These are phyloP conservation scores for Vipera ursinii DNA, from an alignment of 2,797 vertebrate species.

Conservation along the genomic window DNA sequence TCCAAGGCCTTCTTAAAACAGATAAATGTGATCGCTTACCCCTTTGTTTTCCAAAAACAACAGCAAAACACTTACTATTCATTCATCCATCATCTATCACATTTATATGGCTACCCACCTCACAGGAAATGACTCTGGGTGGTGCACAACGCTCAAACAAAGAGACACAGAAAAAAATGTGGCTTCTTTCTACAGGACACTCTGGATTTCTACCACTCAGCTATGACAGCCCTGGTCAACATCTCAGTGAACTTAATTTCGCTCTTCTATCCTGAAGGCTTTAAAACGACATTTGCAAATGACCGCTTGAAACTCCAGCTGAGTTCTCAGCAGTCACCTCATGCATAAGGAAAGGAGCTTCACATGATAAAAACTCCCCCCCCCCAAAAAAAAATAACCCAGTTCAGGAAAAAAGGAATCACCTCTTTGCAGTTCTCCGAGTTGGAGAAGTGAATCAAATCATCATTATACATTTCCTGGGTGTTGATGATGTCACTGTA, in stretches of 20 bases:
- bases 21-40: not conserved
- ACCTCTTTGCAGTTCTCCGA: slow-evolving; percentile 99
- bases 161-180: not conserved
- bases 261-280: not conserved
- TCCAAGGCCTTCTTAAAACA: not conserved
- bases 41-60: not conserved
- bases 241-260: slow-evolving; percentile 9
- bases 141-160: not conserved
- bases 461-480: slow-evolving; percentile 99
- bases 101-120: not conserved
- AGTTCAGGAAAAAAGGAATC: slow-evolving; percentile 1
- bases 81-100: not conserved
- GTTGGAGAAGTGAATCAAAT: slow-evolving; percentile 99
- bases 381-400: too few relatives aligned
- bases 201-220: not conserved
- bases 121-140: not conserved
- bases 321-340: not conserved
- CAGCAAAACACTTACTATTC: not conserved
- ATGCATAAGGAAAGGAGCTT: not conserved
- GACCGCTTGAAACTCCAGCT: slow-evolving; percentile 15
- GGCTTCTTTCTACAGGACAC: not conserved
- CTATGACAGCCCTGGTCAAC: not conserved
- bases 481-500: slow-evolving; percentile 99
- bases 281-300: not conserved
- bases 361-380: not conserved